Conservation (phyloP, 2,797 vertebrate genomes). For the Podarcis siculus region DNA sequence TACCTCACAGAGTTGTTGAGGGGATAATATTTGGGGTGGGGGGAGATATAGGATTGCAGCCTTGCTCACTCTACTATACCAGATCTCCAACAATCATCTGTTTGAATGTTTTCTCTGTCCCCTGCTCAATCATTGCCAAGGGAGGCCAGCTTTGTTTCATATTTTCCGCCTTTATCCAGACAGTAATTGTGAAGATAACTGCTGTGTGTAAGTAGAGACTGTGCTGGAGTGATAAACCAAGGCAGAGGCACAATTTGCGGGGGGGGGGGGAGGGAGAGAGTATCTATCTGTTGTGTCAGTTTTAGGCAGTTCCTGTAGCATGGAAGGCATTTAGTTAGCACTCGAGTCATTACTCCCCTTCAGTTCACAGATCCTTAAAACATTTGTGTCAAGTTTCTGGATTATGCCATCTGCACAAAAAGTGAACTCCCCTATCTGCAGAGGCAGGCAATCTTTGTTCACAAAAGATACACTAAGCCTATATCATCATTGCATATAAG, state of each 20-base stretch:
- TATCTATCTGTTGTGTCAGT: slow-evolving; percentile 33
- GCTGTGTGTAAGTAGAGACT: slow-evolving; percentile 5
- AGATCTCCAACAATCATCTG: not conserved
- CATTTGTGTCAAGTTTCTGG: slow-evolving; percentile 6
- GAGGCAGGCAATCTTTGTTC: not conserved
- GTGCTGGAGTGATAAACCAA: slow-evolving; percentile 38
- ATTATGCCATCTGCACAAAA: not conserved
- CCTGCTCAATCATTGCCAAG: not conserved
- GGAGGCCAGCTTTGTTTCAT: slow-evolving; percentile 11
- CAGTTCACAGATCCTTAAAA: not conserved
- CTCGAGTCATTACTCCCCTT: not conserved
- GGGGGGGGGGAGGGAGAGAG: not conserved
- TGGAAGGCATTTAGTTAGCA: slow-evolving; percentile 44
- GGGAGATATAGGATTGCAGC: not conserved
- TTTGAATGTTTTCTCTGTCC: not conserved
- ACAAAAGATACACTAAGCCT: not conserved
- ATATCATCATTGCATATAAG: not conserved
- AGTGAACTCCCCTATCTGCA: not conserved
- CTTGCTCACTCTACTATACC: not conserved
- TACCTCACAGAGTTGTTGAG: not conserved
- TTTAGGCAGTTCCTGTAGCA: slow-evolving; percentile 35
- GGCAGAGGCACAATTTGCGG: slow-evolving; percentile 28
- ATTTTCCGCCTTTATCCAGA: not conserved
- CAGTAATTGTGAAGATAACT: fast-evolving
- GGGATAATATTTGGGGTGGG: not conserved